These are phyloP conservation scores for Zaprionus davidi DNA, from an alignment of 1,140 invertebrate genomes.

Conservation along the genomic window DNA sequence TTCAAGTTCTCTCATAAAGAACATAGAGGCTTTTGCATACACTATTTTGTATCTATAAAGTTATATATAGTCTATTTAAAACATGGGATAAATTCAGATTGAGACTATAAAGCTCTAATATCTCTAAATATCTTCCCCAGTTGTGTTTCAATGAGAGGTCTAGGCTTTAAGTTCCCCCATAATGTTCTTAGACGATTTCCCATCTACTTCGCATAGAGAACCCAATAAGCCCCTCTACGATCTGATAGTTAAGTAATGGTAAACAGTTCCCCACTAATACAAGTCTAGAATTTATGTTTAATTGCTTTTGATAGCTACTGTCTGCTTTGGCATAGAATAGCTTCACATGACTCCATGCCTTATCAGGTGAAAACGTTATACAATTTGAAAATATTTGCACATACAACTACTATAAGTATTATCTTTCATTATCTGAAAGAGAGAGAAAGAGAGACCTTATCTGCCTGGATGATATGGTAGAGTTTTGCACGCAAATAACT, in stretches of 20 bases:
- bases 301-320: background rate
- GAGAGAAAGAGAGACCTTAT: background rate
- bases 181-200: background rate
- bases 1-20: too few species aligned
- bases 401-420: background rate
- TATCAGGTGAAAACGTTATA: background rate
- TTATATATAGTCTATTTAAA: background rate
- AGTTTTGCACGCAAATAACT: background rate
- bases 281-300: background rate
- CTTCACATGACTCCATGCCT: background rate
- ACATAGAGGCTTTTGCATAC: too few species aligned
- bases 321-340: background rate
- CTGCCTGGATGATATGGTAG: background rate
- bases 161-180: too few species aligned
- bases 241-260: background rate
- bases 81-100: too few species aligned
- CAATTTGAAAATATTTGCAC: slow-evolving; percentile 7
- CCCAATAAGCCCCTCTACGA: background rate
- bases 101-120: too few species aligned
- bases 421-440: background rate
- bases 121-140: background rate
- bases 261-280: background rate
- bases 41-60: too few species aligned
- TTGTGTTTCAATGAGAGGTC: background rate
- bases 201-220: background rate